phyloP scores from a whole-genome alignment of 53 echinoderm and acorn worm species.

The Mesocentrotus franciscanus region DNA sequence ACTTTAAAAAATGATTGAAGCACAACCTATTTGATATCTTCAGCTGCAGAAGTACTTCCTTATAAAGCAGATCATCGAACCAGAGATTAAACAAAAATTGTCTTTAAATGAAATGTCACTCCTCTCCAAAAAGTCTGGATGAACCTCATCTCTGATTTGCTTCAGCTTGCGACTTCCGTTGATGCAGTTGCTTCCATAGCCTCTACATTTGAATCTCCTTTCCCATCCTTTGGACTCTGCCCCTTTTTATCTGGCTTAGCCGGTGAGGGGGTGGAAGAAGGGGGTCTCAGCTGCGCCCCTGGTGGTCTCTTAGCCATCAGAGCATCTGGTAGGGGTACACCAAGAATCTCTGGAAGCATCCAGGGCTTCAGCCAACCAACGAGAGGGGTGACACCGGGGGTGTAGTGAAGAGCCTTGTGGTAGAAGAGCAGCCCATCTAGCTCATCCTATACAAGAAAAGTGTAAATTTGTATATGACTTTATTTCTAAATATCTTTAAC shows the following conservation, averaged over 20 bases:
- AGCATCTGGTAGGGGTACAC: slow-evolving; percentile 81
- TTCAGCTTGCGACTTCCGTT: no score
- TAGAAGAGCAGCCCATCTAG: slow-evolving; percentile 95
- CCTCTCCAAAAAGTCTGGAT: no score
- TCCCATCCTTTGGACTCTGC: not conserved
- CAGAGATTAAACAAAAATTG: not conserved
- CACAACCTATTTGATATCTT: not conserved
- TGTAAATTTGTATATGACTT: not conserved
- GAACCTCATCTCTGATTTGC: no score
- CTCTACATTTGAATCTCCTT: not conserved
- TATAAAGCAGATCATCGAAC: not conserved
- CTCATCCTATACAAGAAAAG: slow-evolving; percentile 66
- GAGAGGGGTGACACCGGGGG: slow-evolving; percentile 86
- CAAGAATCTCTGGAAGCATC: slow-evolving; percentile 94
- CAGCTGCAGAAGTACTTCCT: not conserved
- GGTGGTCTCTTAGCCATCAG: slow-evolving; percentile 82
- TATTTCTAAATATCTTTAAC: not conserved
- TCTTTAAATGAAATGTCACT: not conserved
- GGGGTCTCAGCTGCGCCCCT: slow-evolving; percentile 86
- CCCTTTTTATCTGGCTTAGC: not conserved
- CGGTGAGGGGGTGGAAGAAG: slow-evolving; percentile 63
- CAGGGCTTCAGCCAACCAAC: slow-evolving; percentile 97
- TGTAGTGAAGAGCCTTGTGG: slow-evolving; percentile 95
- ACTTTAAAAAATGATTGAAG: not conserved
- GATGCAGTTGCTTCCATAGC: not conserved